These are phyloP conservation scores for Athetis lepigone DNA, from an alignment of 2,888 invertebrate genomes.

Conservation along the genomic window DNA sequence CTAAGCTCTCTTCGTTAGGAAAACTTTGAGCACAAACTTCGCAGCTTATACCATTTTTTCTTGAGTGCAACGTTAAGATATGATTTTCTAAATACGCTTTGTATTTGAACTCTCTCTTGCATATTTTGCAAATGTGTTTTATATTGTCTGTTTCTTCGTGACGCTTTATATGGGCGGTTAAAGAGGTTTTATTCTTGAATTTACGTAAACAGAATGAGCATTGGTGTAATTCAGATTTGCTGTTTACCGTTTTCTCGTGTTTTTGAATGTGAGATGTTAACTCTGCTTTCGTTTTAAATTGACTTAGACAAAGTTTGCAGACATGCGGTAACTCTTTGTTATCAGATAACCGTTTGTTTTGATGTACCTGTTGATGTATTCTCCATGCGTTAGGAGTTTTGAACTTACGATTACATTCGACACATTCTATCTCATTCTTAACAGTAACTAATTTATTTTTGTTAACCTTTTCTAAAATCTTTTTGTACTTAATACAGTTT, in stretches of 20 bases:
- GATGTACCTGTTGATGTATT: constrained; percentile 57
- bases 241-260: constrained; percentile 26
- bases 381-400: constrained; percentile 60
- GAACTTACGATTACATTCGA: constrained; percentile 64
- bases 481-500: constrained; percentile 58
- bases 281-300: constrained; percentile 22
- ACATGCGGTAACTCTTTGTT: not conserved
- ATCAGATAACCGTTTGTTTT: not conserved
- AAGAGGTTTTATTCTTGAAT: constrained; percentile 77
- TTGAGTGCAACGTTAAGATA: constrained; percentile 83
- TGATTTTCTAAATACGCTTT: constrained; percentile 89
- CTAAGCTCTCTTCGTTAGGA: constrained; percentile 80
- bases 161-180: constrained; percentile 76
- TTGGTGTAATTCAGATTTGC: constrained; percentile 60
- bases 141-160: constrained; percentile 74
- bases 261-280: constrained; percentile 27
- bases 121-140: constrained; percentile 77
- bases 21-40: constrained; percentile 84
- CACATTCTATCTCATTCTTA: constrained; percentile 55
- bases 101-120: constrained; percentile 90
- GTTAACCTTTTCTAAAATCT: constrained; percentile 43
- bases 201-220: constrained; percentile 82
- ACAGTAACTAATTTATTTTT: constrained; percentile 42
- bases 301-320: constrained; percentile 35
- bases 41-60: constrained; percentile 85